Evolutionary conservation across 2,797 vertebrate genomes (phyloP).

Genomic region (Sphenodon punctatus): DNA sequence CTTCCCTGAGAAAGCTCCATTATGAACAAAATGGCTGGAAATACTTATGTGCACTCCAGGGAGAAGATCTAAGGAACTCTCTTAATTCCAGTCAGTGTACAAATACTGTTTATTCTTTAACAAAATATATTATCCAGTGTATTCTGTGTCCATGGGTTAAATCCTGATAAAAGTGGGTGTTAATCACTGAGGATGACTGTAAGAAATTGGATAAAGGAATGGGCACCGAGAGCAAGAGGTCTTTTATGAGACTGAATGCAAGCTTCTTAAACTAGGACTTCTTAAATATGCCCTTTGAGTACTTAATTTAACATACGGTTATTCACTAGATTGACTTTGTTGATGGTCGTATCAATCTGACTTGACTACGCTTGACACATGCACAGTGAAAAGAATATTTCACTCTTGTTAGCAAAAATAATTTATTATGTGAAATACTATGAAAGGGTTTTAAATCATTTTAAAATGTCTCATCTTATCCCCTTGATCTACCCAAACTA

Average conservation of each 20-base stretch:
- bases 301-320: background rate
- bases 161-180: background rate
- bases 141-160: background rate
- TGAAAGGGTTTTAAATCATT: background rate
- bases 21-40: background rate
- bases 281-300: background rate
- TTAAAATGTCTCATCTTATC: background rate
- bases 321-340: slow-evolving; percentile 1
- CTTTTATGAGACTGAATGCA: background rate
- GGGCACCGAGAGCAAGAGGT: background rate
- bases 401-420: background rate
- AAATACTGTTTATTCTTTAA: background rate
- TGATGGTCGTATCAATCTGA: background rate
- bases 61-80: background rate
- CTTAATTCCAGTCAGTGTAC: background rate
- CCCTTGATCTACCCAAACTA: background rate
- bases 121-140: background rate
- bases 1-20: background rate
- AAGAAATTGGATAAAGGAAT: background rate
- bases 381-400: background rate
- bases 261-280: background rate
- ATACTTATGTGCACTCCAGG: background rate
- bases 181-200: background rate
- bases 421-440: background rate
- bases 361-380: background rate